phyloP scores from a whole-genome alignment of 2,113 vertebrate genomes.

The Mormyrus lacerda region DNA sequence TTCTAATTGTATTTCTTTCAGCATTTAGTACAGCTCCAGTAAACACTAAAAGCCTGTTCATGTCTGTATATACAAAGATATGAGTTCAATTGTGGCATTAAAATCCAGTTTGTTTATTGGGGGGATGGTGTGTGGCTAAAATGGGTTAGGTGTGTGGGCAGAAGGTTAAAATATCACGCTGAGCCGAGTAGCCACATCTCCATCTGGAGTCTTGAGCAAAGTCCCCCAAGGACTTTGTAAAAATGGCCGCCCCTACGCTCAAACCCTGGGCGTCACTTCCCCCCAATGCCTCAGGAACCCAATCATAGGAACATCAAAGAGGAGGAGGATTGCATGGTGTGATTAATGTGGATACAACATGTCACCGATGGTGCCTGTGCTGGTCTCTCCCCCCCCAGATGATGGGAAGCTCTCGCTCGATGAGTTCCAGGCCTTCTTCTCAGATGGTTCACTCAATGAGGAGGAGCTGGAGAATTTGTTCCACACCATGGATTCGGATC shows the following conservation, averaged over 20 bases:
- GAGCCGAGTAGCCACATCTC: too few species aligned
- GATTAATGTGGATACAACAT: not conserved
- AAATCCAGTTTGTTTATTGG: not conserved
- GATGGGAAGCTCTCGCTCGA: conserved; percentile 94
- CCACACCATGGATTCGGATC: conserved; percentile 93
- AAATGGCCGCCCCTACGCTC: not conserved
- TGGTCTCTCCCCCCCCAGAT: conserved; percentile 58
- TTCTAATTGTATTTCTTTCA: not conserved
- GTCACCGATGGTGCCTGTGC: not conserved
- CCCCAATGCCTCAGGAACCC: too few species aligned
- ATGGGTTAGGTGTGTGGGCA: not conserved
- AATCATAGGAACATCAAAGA: not conserved
- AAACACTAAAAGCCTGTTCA: not conserved
- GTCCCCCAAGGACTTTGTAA: too few species aligned
- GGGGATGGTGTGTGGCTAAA: not conserved
- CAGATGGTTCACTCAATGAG: conserved; percentile 85
- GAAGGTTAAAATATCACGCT: not conserved
- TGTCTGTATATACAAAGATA: not conserved
- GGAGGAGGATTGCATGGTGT: not conserved
- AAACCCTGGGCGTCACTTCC: not conserved
- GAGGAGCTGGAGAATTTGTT: conserved; percentile 92
- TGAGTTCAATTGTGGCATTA: not conserved
- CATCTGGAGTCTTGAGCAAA: too few species aligned
- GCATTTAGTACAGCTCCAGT: not conserved
- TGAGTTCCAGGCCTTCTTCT: conserved; percentile 96